Evolutionary conservation across 2,888 invertebrate genomes (phyloP).

Genomic region (Melinopterus prodromus): DNA sequence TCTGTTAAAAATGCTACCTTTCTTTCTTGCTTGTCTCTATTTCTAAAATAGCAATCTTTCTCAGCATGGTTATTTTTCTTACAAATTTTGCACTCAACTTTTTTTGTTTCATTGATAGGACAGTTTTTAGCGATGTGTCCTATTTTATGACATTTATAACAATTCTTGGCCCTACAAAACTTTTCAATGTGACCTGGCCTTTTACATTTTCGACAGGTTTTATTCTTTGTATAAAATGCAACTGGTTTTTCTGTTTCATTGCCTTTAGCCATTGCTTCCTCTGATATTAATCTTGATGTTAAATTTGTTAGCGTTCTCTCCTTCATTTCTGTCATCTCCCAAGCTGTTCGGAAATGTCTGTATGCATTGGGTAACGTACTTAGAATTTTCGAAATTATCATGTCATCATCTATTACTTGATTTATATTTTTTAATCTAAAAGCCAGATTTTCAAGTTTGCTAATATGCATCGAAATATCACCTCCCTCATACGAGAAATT

Average conservation of each 20-base stretch:
- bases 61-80: slow-evolving; percentile 8
- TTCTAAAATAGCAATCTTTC: slow-evolving; percentile 12
- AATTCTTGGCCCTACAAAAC: not conserved
- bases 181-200: not conserved
- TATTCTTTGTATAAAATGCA: not conserved
- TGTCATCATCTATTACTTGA: slow-evolving; percentile 11
- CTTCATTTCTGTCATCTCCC: not conserved
- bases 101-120: not conserved
- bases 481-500: slow-evolving; percentile 33
- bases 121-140: slow-evolving; percentile 13
- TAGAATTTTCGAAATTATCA: slow-evolving; percentile 11
- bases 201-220: not conserved
- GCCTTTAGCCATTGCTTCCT: slow-evolving; percentile 4
- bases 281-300: slow-evolving; percentile 5
- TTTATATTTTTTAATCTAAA: slow-evolving; percentile 33
- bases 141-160: slow-evolving; percentile 4
- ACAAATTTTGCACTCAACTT: not conserved
- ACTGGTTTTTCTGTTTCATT: not conserved
- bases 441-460: slow-evolving; percentile 36
- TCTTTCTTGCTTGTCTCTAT: not conserved
- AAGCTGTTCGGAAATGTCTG: slow-evolving; percentile 8
- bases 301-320: slow-evolving; percentile 11
- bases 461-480: slow-evolving; percentile 28
- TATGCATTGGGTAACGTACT: not conserved
- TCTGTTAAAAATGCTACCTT: slow-evolving; percentile 12